Base-by-base conservation (phyloP, 2,797 vertebrate genomes). In the Menidia menidia region DNA sequence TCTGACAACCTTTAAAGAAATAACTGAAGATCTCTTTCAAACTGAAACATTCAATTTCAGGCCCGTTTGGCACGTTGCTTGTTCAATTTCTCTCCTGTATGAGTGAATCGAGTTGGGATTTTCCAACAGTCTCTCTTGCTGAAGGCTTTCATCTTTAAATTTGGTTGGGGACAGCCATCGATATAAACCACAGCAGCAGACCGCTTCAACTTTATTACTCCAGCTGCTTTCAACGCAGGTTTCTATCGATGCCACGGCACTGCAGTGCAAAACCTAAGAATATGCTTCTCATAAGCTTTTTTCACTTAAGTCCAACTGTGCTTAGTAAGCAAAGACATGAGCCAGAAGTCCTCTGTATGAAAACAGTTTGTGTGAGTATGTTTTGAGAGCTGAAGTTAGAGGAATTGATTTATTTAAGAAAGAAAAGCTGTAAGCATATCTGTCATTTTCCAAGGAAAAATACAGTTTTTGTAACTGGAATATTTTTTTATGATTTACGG, bases 241-340 rank as follows among this genome's bases (percentile, higher is more conserved):
- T 59, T 77, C 80, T 58, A 62, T 78, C 66, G 61, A 62, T 53
- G 51, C 35, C 56, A 56, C 71, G 75, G 54, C 50, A 63, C 71
- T 74, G 73, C 82, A 77, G 66, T 71, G 75, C 51, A 53, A 74
- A 72, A 67, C 16, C 44, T 65, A 67, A 74, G 80, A 80, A 78
- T 76, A 59, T 81, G 81, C 79, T 70, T 73, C 32, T 56, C 54
- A 30, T 50, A 41, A 44, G 64, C 41, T 30, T 77, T 65, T 44
- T 64, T 62, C 79, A 59, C 66, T 77, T 55, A 2, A 33, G 45
- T 50, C 47, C 50, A 32, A 69, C 63, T 57, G 70, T 80, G 78
- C 75, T 86, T 77, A 70, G 71, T 65, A 62, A 75, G 52, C 56
- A 12, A 47, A 25, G 50, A 68, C 19, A 43, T 31, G 43, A 75